Evolutionary conservation across 2,888 invertebrate species (phyloP).

Genomic region (Galerucella calmariensis): DNA sequence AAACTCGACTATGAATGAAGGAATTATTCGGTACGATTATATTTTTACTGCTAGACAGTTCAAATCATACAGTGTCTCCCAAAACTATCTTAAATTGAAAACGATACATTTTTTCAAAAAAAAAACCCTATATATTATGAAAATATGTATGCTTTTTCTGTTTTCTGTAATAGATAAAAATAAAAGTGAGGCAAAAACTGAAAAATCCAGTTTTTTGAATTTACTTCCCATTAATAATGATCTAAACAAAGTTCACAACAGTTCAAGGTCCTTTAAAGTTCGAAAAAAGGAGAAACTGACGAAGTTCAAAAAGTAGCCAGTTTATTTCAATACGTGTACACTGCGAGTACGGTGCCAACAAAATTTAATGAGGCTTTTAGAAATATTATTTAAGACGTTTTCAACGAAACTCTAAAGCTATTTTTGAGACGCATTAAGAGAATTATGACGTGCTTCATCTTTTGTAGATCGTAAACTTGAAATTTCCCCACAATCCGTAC

Average conservation of each 20-base stretch:
- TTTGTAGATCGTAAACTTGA: slow-evolving; percentile 2
- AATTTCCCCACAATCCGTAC: not conserved
- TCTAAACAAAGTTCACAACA: slow-evolving; percentile 9
- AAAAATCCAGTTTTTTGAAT: too few relatives aligned
- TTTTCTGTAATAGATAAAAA: too few relatives aligned
- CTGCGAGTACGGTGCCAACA: slow-evolving; percentile 8
- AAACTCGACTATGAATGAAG: not conserved
- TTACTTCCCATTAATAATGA: too few relatives aligned
- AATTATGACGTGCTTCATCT: slow-evolving; percentile 29
- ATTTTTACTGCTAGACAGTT: too few relatives aligned
- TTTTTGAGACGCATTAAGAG: slow-evolving; percentile 27
- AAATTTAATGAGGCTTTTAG: slow-evolving; percentile 22
- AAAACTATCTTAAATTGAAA: too few relatives aligned
- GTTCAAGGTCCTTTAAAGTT: slow-evolving; percentile 15
- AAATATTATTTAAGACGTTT: slow-evolving; percentile 24
- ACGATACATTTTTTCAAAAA: too few relatives aligned
- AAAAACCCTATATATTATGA: too few relatives aligned
- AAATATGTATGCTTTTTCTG: too few relatives aligned
- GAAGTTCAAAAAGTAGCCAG: slow-evolving; percentile 8
- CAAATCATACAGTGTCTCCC: too few relatives aligned
- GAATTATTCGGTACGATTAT: not conserved
- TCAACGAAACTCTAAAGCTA: slow-evolving; percentile 18
- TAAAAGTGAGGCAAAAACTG: too few relatives aligned
- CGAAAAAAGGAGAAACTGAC: slow-evolving; percentile 1
- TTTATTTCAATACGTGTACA: not conserved